Percentiles rank a stretch among this genome's conserved stretches.
These are phyloP conservation scores for Zeugodacus cucurbitae DNA, from an alignment of 1,140 invertebrate genomes.

Conservation along the genomic window DNA sequence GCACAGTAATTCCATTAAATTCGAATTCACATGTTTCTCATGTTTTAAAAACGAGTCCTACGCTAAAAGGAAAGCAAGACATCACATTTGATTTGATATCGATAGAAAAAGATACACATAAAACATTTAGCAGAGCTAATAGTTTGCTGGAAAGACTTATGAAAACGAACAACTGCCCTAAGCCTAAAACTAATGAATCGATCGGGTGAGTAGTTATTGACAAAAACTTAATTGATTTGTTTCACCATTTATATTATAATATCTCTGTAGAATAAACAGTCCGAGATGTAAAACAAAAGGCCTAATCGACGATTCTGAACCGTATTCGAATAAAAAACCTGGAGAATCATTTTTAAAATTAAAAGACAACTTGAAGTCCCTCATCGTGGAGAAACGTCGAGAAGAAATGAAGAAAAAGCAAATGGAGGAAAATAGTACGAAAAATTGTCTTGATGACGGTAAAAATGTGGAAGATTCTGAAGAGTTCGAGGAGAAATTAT, in stretches of 20 bases:
- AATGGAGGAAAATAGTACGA: constrained; percentile 59
- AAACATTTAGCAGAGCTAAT: constrained; percentile 44
- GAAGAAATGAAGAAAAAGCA: constrained; percentile 70
- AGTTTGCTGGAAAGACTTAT: constrained; percentile 27
- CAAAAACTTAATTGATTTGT: background rate
- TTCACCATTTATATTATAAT: background rate
- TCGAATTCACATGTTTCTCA: background rate
- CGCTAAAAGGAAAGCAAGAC: constrained; percentile 68
- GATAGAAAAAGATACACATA: constrained; percentile 48
- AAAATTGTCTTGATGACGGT: constrained; percentile 26
- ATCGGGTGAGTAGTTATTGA: background rate
- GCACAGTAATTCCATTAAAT: background rate
- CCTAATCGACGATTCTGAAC: constrained; percentile 55
- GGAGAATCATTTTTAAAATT: constrained; percentile 70
- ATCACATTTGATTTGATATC: constrained; percentile 68
- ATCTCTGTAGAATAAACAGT: background rate
- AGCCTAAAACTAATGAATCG: background rate
- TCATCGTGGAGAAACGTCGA: constrained; percentile 70
- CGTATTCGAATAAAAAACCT: constrained; percentile 68
- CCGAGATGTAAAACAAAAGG: background rate
- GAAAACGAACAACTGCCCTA: background rate
- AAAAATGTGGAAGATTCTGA: background rate
- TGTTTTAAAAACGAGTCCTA: constrained; percentile 47
- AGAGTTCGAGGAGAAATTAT: background rate
- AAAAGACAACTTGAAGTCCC: constrained; percentile 69